Percentiles rank a stretch among this genome's conserved stretches.
phyloP scores from a whole-genome alignment of 2,113 vertebrate species.

The Misgurnus anguillicaudatus region DNA sequence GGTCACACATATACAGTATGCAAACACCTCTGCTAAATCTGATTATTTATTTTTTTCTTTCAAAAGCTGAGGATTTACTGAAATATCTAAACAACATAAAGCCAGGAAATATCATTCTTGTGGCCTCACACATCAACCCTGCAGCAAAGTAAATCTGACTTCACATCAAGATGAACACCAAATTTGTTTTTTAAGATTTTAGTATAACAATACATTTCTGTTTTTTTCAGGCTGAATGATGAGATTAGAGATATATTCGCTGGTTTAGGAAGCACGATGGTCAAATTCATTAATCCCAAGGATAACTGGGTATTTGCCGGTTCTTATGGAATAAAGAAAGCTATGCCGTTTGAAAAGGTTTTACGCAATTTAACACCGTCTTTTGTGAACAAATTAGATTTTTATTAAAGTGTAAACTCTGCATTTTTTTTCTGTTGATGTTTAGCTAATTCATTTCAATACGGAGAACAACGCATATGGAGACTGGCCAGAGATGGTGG shows the following conservation, averaged over 20 bases:
- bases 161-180: not conserved
- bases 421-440: slow-evolving; percentile 27
- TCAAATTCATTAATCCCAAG: slow-evolving; percentile 69
- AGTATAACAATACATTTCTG: not conserved
- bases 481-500: slow-evolving; percentile 80
- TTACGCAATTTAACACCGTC: not conserved
- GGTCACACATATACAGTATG: not conserved
- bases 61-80: slow-evolving; percentile 66
- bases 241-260: slow-evolving; percentile 70
- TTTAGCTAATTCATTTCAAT: slow-evolving; percentile 75
- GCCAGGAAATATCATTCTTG: slow-evolving; percentile 71
- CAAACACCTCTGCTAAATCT: not conserved
- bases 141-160: slow-evolving; percentile 75
- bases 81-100: slow-evolving; percentile 73
- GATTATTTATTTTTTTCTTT: not conserved
- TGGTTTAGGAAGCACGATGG: slow-evolving; percentile 77
- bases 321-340: slow-evolving; percentile 64
- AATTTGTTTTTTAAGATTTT: not conserved
- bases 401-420: slow-evolving; percentile 5
- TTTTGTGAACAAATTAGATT: not conserved
- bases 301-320: slow-evolving; percentile 91
- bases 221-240: slow-evolving; percentile 74
- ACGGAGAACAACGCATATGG: slow-evolving; percentile 76
- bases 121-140: slow-evolving; percentile 82
- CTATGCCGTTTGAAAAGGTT: slow-evolving; percentile 86